Percentiles rank a stretch among this genome's conserved stretches.
These are phyloP conservation scores for Trichomycterus rosablanca DNA, from an alignment of 2,113 vertebrate species.

Conservation along the genomic window DNA sequence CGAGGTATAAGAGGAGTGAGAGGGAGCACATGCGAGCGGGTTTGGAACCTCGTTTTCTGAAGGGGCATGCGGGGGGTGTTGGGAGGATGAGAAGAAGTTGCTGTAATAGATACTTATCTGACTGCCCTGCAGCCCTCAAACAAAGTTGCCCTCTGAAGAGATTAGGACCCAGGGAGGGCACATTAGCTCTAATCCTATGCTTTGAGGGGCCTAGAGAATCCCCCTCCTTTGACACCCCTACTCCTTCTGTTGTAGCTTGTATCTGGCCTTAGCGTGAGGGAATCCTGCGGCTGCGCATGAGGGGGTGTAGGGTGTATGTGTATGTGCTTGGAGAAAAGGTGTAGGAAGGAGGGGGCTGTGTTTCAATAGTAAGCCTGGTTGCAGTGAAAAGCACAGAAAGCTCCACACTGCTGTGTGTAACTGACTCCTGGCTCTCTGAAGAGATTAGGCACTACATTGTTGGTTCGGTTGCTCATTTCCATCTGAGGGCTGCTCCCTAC, in stretches of 20 bases:
- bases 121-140: slow-evolving; percentile 75
- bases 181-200: slow-evolving; percentile 81
- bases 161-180: slow-evolving; percentile 79
- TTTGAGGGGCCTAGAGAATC: slow-evolving; percentile 67
- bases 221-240: slow-evolving; percentile 56
- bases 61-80: slow-evolving; percentile 53
- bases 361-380: slow-evolving; percentile 65
- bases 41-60: slow-evolving; percentile 70
- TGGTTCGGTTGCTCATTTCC: slow-evolving; percentile 78
- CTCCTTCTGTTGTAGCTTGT: slow-evolving; percentile 65
- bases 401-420: slow-evolving; percentile 76
- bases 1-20: slow-evolving; percentile 66
- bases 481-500: slow-evolving; percentile 73
- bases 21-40: slow-evolving; percentile 64
- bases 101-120: slow-evolving; percentile 84
- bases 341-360: slow-evolving; percentile 41
- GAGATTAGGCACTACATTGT: slow-evolving; percentile 78
- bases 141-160: slow-evolving; percentile 77
- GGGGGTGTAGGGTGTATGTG: slow-evolving; percentile 44
- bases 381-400: slow-evolving; percentile 71
- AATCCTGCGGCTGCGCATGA: slow-evolving; percentile 64
- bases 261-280: slow-evolving; percentile 61
- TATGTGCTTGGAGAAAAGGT: slow-evolving; percentile 35
- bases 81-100: slow-evolving; percentile 67
- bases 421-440: slow-evolving; percentile 74